These are phyloP conservation scores for Drosophila anomalipes DNA, from an alignment of 2,888 invertebrate species.

Conservation along the genomic window DNA sequence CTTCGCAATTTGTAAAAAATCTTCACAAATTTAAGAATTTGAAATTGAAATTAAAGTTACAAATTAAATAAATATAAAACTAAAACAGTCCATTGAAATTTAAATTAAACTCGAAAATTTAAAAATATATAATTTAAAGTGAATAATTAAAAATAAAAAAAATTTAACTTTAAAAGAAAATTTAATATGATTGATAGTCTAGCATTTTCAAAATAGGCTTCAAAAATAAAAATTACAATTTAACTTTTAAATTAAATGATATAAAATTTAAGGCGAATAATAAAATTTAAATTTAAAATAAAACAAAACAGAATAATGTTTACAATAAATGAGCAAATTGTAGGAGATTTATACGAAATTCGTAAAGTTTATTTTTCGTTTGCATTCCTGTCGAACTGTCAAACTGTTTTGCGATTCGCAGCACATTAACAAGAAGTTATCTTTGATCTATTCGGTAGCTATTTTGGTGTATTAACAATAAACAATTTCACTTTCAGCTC, in stretches of 20 bases:
- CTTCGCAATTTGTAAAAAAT: neutral
- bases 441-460: conserved; percentile 29
- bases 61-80: neutral
- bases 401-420: conserved; percentile 54
- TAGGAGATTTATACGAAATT: neutral
- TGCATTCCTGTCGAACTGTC: neutral
- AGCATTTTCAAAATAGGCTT: neutral
- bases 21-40: neutral
- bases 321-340: neutral
- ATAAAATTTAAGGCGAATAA: neutral
- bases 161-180: neutral
- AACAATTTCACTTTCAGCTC: conserved; percentile 57
- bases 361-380: neutral
- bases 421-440: conserved; percentile 44
- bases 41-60: neutral
- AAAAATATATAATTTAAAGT: neutral
- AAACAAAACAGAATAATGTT: neutral
- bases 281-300: neutral
- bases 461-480: conserved; percentile 29
- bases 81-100: neutral
- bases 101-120: neutral
- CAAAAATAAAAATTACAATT: neutral
- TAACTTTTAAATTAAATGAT: neutral
- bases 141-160: neutral
- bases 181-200: neutral